phyloP scores from a whole-genome alignment of 2,113 vertebrate species.

The Chaenocephalus aceratus region DNA sequence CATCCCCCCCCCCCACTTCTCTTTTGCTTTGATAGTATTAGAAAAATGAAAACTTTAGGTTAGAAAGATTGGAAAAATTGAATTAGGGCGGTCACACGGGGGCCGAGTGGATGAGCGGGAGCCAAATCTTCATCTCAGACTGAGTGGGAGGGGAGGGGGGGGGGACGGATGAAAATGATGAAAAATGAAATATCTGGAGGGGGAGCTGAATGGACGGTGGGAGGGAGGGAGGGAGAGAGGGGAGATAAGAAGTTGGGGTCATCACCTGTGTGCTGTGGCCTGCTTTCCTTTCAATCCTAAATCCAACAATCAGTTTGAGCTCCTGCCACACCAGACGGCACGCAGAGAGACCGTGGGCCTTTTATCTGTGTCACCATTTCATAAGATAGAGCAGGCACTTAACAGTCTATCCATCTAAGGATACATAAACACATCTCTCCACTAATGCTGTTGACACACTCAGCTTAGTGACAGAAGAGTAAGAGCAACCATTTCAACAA shows the following conservation, averaged over 20 bases:
- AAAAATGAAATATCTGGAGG: slow-evolving; percentile 65
- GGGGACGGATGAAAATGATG: slow-evolving; percentile 57
- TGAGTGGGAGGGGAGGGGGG: not conserved
- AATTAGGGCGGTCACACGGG: slow-evolving; percentile 61
- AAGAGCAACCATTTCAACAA: no score
- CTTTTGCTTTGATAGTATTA: slow-evolving; percentile 75
- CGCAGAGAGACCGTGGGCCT: not conserved
- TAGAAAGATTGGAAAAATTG: slow-evolving; percentile 81
- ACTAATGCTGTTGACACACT: not conserved
- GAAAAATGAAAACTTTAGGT: slow-evolving; percentile 81
- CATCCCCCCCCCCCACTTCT: not conserved
- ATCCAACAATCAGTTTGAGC: slow-evolving; percentile 63
- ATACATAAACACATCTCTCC: not conserved
- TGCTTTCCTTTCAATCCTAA: slow-evolving; percentile 58
- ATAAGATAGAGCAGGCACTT: no score
- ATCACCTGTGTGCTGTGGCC: slow-evolving; percentile 47
- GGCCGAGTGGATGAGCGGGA: slow-evolving; percentile 59
- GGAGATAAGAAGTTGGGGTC: slow-evolving; percentile 67
- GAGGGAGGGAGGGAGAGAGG: not conserved
- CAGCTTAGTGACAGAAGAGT: no score
- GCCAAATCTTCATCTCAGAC: slow-evolving; percentile 72
- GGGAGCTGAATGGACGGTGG: not conserved
- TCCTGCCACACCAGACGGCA: not conserved
- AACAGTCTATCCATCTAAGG: no score
- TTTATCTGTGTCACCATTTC: not conserved